Base-by-base conservation (phyloP, 2,797 vertebrate genomes). In the Catamblyrhynchus diadema region DNA sequence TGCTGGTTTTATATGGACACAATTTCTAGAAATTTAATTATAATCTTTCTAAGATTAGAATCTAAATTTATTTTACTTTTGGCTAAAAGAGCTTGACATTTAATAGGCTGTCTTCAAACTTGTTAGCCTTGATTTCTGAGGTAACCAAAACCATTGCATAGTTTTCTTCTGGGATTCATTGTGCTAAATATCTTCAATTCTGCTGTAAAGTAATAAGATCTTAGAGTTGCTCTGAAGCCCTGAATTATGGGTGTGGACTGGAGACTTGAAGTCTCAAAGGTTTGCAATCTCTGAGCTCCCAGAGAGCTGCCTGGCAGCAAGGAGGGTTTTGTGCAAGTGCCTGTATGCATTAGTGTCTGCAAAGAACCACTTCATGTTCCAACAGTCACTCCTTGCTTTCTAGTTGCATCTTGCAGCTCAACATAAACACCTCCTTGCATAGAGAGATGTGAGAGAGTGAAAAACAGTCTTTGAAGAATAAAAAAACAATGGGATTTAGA, bases 401-500 rank as follows among this genome's bases (percentile, higher is more conserved):
- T 78, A 35, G 71, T 74, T 96, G 60, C 44, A 57, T 94, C 82
- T 90, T 94, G 82, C 62, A 74, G 57, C 51, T 90, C 59, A 54
- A 51, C 14, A 5, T 69, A 94, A 90, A 86, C 59, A 66, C 28
- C 14, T 69, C 66, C 67, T 86, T 0, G 0, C 19, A 32, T 0
- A 21, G 78, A 59, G 71, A 88, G 54, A 77, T 37, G 27, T 61
- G 67, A 83, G 60, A 88, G 62, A 82, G 33, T 11, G 16, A 51
- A 70, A 83, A 87, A 80, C 27, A 70, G 32, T 65, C 95, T 96
- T 94, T 96, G 94, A 96, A 96, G 93, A 81, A 27, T 54, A 45
- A 86, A 71, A 91, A 45, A 57, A 3, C 78, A 87, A 21, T 77
- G 66, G 70, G 21, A 66, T 93, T 90, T 93, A 39, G 61, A 90